These are phyloP conservation scores for Rhinoraja longicauda DNA, from an alignment of 2,797 vertebrate genomes.

Conservation along the genomic window DNA sequence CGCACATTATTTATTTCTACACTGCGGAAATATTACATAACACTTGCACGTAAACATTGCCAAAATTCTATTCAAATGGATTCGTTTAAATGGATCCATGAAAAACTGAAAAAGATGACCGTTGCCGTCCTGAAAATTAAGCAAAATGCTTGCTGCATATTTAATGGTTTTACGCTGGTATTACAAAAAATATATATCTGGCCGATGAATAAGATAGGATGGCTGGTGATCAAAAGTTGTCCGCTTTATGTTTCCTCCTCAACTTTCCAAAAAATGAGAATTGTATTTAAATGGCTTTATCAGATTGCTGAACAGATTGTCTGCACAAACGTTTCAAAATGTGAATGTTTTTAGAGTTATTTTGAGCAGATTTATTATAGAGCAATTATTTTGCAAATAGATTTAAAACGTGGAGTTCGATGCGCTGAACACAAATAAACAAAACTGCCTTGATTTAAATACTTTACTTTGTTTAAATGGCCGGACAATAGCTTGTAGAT, in stretches of 20 bases:
- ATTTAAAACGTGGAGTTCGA: background rate
- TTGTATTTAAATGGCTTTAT: background rate
- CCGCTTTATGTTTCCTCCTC: background rate
- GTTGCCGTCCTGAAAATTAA: background rate
- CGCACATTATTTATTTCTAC: background rate
- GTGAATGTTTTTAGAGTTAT: background rate
- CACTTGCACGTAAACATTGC: background rate
- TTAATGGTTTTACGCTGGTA: background rate
- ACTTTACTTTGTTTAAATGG: background rate
- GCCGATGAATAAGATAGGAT: too few species aligned
- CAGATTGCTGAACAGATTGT: background rate
- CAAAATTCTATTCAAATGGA: background rate
- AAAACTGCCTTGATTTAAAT: background rate
- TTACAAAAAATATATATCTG: too few species aligned
- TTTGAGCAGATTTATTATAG: constrained; percentile 3
- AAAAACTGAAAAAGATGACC: background rate
- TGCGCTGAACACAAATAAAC: background rate
- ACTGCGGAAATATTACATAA: background rate
- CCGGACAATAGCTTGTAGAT: background rate
- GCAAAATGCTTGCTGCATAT: background rate
- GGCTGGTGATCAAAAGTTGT: background rate
- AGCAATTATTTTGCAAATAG: background rate
- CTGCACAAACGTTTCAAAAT: background rate
- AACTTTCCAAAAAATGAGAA: background rate
- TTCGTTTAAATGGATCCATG: background rate